These are phyloP conservation scores for Drosophila cyrtoloma DNA, from an alignment of 2,888 invertebrate species.

Conservation along the genomic window DNA sequence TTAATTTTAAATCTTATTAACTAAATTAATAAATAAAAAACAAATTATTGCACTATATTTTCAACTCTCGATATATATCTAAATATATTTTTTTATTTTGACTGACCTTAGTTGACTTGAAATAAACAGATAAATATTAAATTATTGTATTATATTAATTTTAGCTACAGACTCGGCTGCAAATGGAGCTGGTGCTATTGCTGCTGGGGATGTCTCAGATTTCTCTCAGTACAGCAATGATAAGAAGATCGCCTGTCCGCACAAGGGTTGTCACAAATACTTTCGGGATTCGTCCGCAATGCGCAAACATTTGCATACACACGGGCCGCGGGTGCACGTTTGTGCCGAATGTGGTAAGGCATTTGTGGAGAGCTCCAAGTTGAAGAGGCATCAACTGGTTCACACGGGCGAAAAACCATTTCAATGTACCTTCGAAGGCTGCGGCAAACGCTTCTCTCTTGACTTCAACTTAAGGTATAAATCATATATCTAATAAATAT, in stretches of 20 bases:
- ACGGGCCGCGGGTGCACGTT: conserved; percentile 98
- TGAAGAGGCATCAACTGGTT: conserved; percentile 98
- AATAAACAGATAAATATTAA: not conserved
- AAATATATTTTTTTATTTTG: not conserved
- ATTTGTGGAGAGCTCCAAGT: conserved; percentile 98
- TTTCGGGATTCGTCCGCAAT: conserved; percentile 99
- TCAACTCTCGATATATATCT: not conserved
- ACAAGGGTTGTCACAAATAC: conserved; percentile 98
- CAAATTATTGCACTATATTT: not conserved
- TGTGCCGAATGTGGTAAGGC: conserved; percentile 99
- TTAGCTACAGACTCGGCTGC: conserved; percentile 15
- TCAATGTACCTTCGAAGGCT: conserved; percentile 99
- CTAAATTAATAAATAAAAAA: not conserved
- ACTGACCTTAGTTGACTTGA: not conserved
- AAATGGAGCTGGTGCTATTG: conserved; percentile 5
- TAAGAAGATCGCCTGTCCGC: conserved; percentile 91
- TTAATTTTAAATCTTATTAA: not conserved
- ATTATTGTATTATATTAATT: not conserved
- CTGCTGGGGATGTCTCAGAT: conserved; percentile 29
- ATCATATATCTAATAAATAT: conserved; percentile 1
- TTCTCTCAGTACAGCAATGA: conserved; percentile 53
- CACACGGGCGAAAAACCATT: conserved; percentile 99
- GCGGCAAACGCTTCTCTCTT: conserved; percentile 98
- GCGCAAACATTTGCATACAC: conserved; percentile 98
- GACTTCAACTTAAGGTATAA: conserved; percentile 94